A percentile compares a stretch with the other conserved stretches of the same genome.
These are phyloP conservation scores for Oreochromis mossambicus DNA, from an alignment of 2,797 vertebrate species.

Conservation along the genomic window DNA sequence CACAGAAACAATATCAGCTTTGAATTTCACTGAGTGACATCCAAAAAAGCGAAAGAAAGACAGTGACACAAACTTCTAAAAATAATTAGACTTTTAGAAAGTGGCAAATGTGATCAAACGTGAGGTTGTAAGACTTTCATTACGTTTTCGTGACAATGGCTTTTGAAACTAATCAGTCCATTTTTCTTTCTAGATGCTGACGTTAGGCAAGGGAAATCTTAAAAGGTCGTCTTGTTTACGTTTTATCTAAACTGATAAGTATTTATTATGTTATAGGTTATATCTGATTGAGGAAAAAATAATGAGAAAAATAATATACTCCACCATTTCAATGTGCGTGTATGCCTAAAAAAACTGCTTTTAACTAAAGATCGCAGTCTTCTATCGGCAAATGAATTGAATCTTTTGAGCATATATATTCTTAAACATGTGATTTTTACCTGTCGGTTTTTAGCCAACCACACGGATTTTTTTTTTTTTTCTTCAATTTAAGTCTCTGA, in stretches of 20 bases:
- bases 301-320: neutral
- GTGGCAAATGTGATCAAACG: neutral
- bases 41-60: neutral
- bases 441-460: neutral
- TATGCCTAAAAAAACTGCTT: neutral
- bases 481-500: neutral
- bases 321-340: neutral
- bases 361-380: neutral
- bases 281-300: neutral
- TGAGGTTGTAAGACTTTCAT: neutral
- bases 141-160: neutral
- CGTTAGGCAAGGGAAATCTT: neutral
- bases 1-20: neutral
- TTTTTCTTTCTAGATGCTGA: neutral
- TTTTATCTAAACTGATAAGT: accelerated
- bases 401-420: neutral
- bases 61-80: neutral
- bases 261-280: neutral
- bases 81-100: accelerated
- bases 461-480: neutral
- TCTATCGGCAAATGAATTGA: neutral
- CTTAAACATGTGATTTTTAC: neutral
- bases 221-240: neutral
- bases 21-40: neutral
- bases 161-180: neutral